Evolutionary conservation across 2,797 vertebrate species (phyloP), one percentile per base, ranked within the genome.

Genomic region (Typhlichthys eigenmanni): DNA sequence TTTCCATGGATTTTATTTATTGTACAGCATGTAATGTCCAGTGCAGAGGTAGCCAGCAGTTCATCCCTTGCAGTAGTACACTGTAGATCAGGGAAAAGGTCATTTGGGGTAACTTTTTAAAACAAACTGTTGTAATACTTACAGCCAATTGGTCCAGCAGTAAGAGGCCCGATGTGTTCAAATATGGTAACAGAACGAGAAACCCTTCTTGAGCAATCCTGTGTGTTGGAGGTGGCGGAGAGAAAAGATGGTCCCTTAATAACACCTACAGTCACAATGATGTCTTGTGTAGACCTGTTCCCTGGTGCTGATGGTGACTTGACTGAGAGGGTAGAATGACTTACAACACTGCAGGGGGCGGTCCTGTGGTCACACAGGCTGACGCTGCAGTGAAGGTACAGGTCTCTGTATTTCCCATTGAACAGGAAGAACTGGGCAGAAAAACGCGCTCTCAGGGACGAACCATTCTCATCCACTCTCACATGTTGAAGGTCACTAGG

Each of bases 361-460:
- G 24, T 3, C 24, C 24, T 24, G 24, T 24, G 24, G 24, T 24
- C 24, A 24, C 24, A 24, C 24, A 24, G 24, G 24, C 24, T 24
- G 24, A 24, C 2, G 24, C 24, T 24, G 24, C 24, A 24, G 24
- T 24, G 24, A 24, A 24, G 24, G 2, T 24, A 24, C 24, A 24
- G 3, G 3, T 24, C 0, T 24, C 24, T 24, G 24, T 24, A 24
- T 24, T 24, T 3, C 24, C 24, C 24, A 24, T 24, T 24, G 24
- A 24, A 78, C 61, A 82, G 80, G 74, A 92, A 92, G 62, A 93
- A 72, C 71, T 92, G 80, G 8, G 91, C 75, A 1, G 86, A 83
- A 77, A 94, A 94, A 4, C 79, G 87, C 52, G 88, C 89, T 53
- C 61, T 68, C 0, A 76, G 70, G 13, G 92, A 93, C 0, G 58